A percentile compares a stretch with the other conserved stretches of the same genome.
Evolutionary conservation across 2,797 vertebrate genomes (phyloP).

Genomic region (Lateolabrax maculatus): DNA sequence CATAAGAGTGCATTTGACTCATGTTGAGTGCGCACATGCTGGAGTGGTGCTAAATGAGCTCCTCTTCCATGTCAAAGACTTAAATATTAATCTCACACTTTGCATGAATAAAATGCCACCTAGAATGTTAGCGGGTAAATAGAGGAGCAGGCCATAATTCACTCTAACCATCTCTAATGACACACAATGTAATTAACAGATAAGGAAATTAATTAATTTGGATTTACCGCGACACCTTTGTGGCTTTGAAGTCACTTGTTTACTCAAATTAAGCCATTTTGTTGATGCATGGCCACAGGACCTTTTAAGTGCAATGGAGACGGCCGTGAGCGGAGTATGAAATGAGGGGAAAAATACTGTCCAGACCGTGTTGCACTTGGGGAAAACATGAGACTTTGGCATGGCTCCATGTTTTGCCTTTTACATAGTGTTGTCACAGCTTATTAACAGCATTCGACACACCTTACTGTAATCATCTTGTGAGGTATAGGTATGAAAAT

Average conservation of each 20-base stretch:
- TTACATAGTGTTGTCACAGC: constrained; percentile 33
- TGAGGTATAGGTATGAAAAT: neutral
- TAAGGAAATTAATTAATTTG: constrained; percentile 72
- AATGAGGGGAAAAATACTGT: constrained; percentile 11
- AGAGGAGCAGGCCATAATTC: constrained; percentile 50
- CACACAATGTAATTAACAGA: constrained; percentile 73
- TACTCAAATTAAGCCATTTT: constrained; percentile 55
- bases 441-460: constrained; percentile 39
- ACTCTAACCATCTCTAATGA: constrained; percentile 65
- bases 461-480: constrained; percentile 37
- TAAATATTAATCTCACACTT: constrained; percentile 37
- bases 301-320: constrained; percentile 50
- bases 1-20: neutral
- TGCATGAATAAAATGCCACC: constrained; percentile 47
- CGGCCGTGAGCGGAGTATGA: neutral
- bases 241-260: constrained; percentile 66
- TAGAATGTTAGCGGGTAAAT: constrained; percentile 13
- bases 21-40: neutral
- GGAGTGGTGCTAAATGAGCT: constrained; percentile 12
- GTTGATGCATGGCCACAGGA: constrained; percentile 50
- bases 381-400: constrained; percentile 26
- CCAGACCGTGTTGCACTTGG: constrained; percentile 15
- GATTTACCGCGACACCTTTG: constrained; percentile 63
- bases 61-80: constrained; percentile 40
- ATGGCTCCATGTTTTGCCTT: constrained; percentile 19